Percentiles rank a stretch among this genome's conserved stretches.
These are phyloP conservation scores for Sogatella furcifera DNA, from an alignment of 1,140 invertebrate species.

Conservation along the genomic window DNA sequence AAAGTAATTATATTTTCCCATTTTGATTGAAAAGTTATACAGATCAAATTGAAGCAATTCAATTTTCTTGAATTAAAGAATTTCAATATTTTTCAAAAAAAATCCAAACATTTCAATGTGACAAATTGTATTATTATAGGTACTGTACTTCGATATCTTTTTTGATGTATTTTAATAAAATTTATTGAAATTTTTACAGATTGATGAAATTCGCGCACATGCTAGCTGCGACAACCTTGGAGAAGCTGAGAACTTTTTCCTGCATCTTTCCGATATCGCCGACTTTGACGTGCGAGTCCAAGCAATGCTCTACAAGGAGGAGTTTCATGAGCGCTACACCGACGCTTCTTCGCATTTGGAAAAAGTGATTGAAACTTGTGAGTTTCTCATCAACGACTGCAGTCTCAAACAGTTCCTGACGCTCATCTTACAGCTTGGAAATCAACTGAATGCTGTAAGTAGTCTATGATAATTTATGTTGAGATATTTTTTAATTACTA, in stretches of 20 bases:
- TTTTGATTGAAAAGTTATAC: no score
- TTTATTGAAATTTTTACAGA: constrained; percentile 25
- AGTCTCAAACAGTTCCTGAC: constrained; percentile 35
- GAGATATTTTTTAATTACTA: no score
- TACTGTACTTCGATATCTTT: no score
- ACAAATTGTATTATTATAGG: no score
- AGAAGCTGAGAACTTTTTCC: constrained; percentile 36
- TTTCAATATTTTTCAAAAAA: no score
- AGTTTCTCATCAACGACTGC: constrained; percentile 27
- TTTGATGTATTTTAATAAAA: no score
- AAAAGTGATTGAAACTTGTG: constrained; percentile 33
- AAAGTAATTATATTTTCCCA: no score
- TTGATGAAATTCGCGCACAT: constrained; percentile 30
- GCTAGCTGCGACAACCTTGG: constrained; percentile 30
- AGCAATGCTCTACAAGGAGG: constrained; percentile 40
- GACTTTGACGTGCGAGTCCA: constrained; percentile 35
- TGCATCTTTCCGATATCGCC: constrained; percentile 29
- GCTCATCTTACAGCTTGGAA: constrained; percentile 37
- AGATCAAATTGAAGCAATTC: no score
- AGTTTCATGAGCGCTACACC: constrained; percentile 37
- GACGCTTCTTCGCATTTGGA: constrained; percentile 37
- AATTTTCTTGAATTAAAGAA: no score
- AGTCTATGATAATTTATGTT: no score
- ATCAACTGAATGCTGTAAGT: constrained; percentile 41
- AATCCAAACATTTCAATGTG: no score